Conservation (phyloP, 30 jellyfish, hydroid and myxozoan genomes). For the Aurelia sp. region DNA sequence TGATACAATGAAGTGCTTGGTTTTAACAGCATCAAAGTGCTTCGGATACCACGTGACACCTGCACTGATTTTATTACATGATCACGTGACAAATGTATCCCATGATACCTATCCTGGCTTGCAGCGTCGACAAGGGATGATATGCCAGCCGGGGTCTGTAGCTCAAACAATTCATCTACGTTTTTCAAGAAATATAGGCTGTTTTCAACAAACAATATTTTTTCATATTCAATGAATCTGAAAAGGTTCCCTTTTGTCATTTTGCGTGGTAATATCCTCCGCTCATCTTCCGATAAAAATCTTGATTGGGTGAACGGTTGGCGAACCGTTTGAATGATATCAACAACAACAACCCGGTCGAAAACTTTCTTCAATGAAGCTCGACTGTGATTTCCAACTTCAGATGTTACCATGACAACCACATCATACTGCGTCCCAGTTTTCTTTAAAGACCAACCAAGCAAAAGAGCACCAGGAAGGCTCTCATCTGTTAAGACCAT, state of each 20-base stretch:
- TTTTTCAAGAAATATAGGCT: constrained; percentile 26
- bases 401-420: constrained; percentile 61
- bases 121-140: constrained; percentile 43
- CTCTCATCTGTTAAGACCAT: constrained; percentile 35
- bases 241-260: constrained; percentile 69
- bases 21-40: constrained; percentile 43
- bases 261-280: background rate
- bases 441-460: constrained; percentile 62
- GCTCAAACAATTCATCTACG: constrained; percentile 63
- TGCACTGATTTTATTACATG: constrained; percentile 56
- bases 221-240: constrained; percentile 68
- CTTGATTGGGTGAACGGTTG: background rate
- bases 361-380: constrained; percentile 5
- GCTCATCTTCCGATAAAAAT: constrained; percentile 16
- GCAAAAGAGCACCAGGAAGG: constrained; percentile 64
- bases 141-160: constrained; percentile 72
- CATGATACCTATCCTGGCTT: constrained; percentile 52
- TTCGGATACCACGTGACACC: constrained; percentile 67
- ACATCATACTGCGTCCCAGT: constrained; percentile 46
- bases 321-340: background rate
- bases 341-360: constrained; percentile 53
- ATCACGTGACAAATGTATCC: constrained; percentile 40
- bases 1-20: constrained; percentile 47
- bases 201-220: constrained; percentile 34
- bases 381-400: constrained; percentile 24